Percentiles rank a stretch among this genome's conserved stretches.
Evolutionary conservation across 2,113 vertebrate species (phyloP).

Genomic region (Oriolus oriolus): DNA sequence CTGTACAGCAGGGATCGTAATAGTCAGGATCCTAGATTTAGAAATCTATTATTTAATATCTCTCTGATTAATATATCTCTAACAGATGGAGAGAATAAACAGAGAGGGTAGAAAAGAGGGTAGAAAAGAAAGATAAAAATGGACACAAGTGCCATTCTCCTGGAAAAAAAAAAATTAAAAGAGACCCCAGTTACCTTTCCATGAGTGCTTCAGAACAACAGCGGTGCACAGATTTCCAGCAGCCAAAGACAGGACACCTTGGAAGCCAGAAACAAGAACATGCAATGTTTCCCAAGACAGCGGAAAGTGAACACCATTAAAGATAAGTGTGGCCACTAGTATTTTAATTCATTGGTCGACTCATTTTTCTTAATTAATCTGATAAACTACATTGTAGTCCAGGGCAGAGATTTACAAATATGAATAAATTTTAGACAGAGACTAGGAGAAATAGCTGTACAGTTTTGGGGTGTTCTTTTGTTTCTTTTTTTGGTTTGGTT

Average conservation of each 20-base stretch:
- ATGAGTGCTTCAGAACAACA: background rate
- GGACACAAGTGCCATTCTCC: background rate
- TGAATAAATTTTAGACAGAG: background rate
- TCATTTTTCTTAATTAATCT: background rate
- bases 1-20: background rate
- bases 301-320: background rate
- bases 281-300: background rate
- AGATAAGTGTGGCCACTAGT: background rate
- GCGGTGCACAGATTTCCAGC: background rate
- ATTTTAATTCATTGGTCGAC: background rate
- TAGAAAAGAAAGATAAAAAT: background rate
- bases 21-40: background rate
- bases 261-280: background rate
- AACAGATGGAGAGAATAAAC: background rate
- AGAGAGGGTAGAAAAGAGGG: background rate
- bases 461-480: background rate
- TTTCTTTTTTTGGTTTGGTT: too few relatives aligned
- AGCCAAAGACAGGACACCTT: background rate
- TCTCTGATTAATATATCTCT: background rate
- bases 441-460: background rate
- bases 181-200: background rate
- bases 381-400: background rate
- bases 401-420: background rate
- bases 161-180: background rate
- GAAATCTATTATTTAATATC: background rate